Evolutionary conservation across 2,888 invertebrate species (phyloP).

Genomic region (Cataglyphis livida): DNA sequence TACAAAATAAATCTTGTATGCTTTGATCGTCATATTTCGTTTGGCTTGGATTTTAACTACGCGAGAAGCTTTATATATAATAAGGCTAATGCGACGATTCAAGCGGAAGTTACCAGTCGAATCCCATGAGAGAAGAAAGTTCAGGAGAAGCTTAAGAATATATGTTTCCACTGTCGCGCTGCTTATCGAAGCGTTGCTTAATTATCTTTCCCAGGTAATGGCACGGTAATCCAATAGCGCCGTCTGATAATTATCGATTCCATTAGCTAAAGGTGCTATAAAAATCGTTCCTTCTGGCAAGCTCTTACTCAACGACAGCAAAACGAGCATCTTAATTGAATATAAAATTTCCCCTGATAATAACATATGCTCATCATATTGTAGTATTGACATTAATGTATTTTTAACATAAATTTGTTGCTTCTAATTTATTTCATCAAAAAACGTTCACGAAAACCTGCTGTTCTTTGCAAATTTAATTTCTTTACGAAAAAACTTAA

Average conservation of each 20-base stretch:
- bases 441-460: not conserved
- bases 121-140: conserved; percentile 11
- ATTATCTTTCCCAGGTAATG: conserved; percentile 74
- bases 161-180: conserved; percentile 61
- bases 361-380: not conserved
- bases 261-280: conserved; percentile 82
- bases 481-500: not conserved
- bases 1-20: not conserved
- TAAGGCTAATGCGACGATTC: conserved; percentile 32
- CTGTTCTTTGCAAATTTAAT: not conserved
- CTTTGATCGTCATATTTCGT: conserved; percentile 4
- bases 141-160: conserved; percentile 51
- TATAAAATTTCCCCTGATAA: conserved; percentile 2
- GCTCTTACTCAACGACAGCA: not conserved
- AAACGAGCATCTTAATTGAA: conserved; percentile 18
- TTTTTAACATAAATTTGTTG: not conserved
- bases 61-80: not conserved
- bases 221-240: conserved; percentile 79
- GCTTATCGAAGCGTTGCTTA: conserved; percentile 78
- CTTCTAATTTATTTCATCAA: not conserved
- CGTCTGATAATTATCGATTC: conserved; percentile 77
- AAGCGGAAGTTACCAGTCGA: conserved; percentile 24
- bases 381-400: conserved; percentile 11
- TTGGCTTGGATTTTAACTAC: conserved; percentile 11
- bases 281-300: conserved; percentile 71